phyloP scores from a whole-genome alignment of 1,140 invertebrate species.

The Brachionus paranguensis region DNA sequence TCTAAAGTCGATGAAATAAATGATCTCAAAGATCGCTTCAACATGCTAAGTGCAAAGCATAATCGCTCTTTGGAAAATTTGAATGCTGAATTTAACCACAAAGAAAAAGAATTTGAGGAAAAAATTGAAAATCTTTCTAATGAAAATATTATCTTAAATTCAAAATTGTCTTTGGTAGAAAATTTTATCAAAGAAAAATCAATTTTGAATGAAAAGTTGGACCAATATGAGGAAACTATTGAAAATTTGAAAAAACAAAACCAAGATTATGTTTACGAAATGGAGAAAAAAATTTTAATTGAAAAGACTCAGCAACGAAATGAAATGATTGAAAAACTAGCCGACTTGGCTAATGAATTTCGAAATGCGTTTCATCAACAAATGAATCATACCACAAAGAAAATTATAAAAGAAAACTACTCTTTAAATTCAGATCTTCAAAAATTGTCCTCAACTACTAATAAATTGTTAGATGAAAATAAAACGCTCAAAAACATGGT shows the following conservation, averaged over 20 bases:
- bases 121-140: not conserved
- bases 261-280: not conserved
- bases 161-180: slow-evolving; percentile 8
- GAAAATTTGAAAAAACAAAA: slow-evolving; percentile 17
- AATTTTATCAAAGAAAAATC: slow-evolving; percentile 27
- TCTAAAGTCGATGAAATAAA: not conserved
- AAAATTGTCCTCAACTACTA: not conserved
- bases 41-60: not conserved
- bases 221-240: not conserved
- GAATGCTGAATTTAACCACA: not conserved
- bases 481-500: not conserved
- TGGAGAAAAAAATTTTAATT: slow-evolving; percentile 4
- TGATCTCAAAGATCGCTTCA: not conserved
- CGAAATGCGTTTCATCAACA: slow-evolving; percentile 28
- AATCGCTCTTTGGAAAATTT: not conserved
- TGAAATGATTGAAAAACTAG: slow-evolving; percentile 32
- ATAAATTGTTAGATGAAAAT: not conserved
- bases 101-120: not conserved
- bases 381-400: slow-evolving; percentile 14
- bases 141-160: slow-evolving; percentile 1
- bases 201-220: not conserved
- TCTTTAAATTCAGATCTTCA: slow-evolving; percentile 15
- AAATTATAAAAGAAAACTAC: slow-evolving; percentile 32
- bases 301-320: not conserved
- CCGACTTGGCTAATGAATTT: slow-evolving; percentile 16